Percentiles rank a stretch among this genome's conserved stretches.
These are phyloP conservation scores for Selene dorsalis DNA, from an alignment of 2,797 vertebrate species.

Conservation along the genomic window DNA sequence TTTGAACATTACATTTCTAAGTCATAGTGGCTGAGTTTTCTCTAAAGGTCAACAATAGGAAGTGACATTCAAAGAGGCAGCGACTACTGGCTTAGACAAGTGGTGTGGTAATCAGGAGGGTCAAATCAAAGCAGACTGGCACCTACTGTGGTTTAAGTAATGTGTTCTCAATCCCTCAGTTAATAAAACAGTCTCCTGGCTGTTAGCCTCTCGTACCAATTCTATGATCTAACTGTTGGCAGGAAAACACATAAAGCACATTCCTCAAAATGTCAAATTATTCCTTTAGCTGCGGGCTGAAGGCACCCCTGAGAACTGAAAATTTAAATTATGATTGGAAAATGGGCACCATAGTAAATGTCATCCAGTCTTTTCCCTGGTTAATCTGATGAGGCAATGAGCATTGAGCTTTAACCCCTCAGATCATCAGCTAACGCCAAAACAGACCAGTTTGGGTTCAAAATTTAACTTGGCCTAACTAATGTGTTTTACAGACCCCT, in stretches of 20 bases:
- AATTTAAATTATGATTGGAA: neutral
- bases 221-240: neutral
- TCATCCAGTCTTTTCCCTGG: neutral
- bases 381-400: neutral
- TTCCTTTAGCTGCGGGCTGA: neutral
- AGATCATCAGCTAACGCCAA: slow-evolving; percentile 20
- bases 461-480: neutral
- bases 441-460: neutral
- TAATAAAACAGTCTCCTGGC: neutral
- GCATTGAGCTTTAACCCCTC: neutral
- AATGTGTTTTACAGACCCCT: neutral
- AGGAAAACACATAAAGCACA: neutral
- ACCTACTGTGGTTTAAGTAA: neutral
- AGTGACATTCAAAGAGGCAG: neutral
- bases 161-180: neutral
- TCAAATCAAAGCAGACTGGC: neutral
- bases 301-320: neutral
- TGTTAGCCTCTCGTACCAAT: neutral
- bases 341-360: neutral
- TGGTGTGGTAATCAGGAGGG: neutral
- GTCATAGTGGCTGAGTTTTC: neutral
- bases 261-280: neutral
- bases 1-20: neutral
- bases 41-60: neutral
- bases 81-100: neutral